These are phyloP conservation scores for Zosterops borbonicus DNA, from an alignment of 2,113 vertebrate genomes.

Conservation along the genomic window DNA sequence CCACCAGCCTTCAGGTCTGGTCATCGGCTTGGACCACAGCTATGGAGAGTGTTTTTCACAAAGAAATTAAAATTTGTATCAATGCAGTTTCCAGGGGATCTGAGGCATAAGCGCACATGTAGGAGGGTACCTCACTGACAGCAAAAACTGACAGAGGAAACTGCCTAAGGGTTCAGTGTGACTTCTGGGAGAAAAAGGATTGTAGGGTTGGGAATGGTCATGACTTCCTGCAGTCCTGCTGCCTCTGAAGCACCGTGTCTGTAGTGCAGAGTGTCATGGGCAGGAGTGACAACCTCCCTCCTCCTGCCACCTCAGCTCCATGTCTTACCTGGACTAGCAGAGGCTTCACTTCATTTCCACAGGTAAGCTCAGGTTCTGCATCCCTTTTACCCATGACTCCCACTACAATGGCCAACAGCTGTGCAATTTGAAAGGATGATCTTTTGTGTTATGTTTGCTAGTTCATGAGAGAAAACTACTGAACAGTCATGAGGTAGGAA, in stretches of 20 bases:
- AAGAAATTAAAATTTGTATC: not conserved
- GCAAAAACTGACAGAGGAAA: not conserved
- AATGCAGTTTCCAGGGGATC: fast-evolving
- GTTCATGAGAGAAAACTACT: not conserved
- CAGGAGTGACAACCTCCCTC: not conserved
- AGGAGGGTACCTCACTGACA: not conserved
- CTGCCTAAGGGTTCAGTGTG: not conserved
- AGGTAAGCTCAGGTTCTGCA: not conserved
- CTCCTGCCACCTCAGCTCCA: not conserved
- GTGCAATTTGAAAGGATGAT: not conserved
- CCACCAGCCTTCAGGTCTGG: not conserved
- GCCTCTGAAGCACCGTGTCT: fast-evolving
- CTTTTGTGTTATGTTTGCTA: not conserved
- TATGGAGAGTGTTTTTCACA: not conserved
- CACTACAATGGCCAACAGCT: not conserved
- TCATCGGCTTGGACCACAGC: not conserved
- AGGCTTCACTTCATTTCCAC: not conserved
- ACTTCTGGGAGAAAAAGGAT: not conserved
- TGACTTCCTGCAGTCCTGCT: not conserved
- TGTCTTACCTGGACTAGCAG: not conserved
- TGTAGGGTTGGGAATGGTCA: not conserved
- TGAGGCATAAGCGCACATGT: not conserved
- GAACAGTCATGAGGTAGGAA: not conserved
- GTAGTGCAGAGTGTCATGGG: not conserved
- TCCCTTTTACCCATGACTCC: not conserved